These are phyloP conservation scores for Redunca redunca DNA, from an alignment of 2,113 vertebrate genomes.

Conservation along the genomic window DNA sequence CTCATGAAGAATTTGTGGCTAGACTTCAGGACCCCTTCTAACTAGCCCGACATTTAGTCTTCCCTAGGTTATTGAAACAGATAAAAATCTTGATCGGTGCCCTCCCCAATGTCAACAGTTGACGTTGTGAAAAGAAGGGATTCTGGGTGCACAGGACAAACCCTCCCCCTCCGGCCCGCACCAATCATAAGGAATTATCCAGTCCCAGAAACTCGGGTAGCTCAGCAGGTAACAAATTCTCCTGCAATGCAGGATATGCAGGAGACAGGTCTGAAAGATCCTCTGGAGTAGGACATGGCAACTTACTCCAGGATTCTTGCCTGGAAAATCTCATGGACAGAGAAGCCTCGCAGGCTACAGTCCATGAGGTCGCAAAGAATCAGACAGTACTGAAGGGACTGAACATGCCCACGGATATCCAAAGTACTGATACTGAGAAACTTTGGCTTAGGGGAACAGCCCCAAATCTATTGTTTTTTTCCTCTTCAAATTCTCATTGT, in stretches of 20 bases:
- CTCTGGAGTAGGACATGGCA: neutral
- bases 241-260: neutral
- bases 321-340: neutral
- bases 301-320: neutral
- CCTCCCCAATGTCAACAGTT: neutral
- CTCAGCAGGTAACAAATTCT: neutral
- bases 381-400: neutral
- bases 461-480: neutral
- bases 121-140: neutral
- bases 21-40: neutral
- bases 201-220: neutral
- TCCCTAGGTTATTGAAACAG: neutral
- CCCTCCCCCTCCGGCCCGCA: neutral
- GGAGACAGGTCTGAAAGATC: neutral
- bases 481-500: constrained; percentile 10
- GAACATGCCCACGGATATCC: fast-evolving
- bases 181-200: neutral
- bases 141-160: no score
- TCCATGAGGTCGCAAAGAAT: neutral
- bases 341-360: neutral
- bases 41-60: neutral
- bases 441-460: neutral
- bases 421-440: neutral
- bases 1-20: neutral
- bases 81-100: neutral